Evolutionary conservation across 2,888 invertebrate genomes (phyloP).

Genomic region (Morinoia aosen): DNA sequence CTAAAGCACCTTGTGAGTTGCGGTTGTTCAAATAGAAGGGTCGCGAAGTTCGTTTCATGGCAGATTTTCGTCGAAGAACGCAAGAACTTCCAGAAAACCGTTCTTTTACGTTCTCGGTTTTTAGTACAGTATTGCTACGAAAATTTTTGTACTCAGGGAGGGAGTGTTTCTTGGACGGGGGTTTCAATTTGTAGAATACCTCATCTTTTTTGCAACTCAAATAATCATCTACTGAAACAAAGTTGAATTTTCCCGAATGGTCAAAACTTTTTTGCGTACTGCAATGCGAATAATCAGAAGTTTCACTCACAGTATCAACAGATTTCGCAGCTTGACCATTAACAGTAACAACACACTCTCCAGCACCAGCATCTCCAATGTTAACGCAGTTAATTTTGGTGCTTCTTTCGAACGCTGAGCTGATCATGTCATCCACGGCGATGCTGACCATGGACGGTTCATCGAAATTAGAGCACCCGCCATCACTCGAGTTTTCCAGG

Average conservation of each 20-base stretch:
- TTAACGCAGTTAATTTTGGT: not conserved
- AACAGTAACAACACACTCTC: not conserved
- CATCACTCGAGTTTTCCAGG: not conserved
- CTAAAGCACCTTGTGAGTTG: not conserved
- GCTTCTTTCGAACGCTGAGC: conserved; percentile 9
- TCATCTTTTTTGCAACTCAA: not conserved
- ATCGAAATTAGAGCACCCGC: conserved; percentile 28
- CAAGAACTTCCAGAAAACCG: conserved; percentile 2
- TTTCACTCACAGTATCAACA: not conserved
- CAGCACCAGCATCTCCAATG: not conserved
- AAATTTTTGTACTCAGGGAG: not conserved
- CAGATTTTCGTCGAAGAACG: conserved; percentile 7
- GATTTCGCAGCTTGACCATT: not conserved
- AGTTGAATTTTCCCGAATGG: not conserved
- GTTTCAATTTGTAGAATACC: not conserved
- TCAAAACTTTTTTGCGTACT: not conserved
- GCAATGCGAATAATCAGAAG: not conserved
- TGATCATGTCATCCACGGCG: conserved; percentile 39
- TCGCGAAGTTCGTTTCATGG: not conserved
- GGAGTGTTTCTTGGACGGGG: not conserved
- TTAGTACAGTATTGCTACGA: not conserved
- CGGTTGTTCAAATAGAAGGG: conserved; percentile 7
- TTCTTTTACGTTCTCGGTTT: not conserved
- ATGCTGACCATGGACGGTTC: conserved; percentile 43
- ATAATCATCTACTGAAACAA: not conserved